These are phyloP conservation scores for Saccostrea cuccullata DNA, from an alignment of 1,140 invertebrate genomes.

Conservation along the genomic window DNA sequence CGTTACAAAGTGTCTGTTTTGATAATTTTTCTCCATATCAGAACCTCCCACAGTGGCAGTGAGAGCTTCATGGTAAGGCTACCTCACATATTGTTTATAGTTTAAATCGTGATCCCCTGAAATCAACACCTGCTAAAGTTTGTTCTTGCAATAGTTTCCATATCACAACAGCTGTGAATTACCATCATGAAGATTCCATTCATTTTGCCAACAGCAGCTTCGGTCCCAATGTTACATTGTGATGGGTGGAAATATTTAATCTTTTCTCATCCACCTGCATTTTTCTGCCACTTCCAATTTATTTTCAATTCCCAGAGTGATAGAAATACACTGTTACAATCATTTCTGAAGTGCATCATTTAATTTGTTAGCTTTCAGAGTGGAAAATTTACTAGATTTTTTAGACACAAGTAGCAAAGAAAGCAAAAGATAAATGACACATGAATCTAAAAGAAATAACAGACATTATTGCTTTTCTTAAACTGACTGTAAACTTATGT, in stretches of 20 bases:
- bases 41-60: constrained; percentile 16
- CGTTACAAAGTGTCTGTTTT: constrained; percentile 22
- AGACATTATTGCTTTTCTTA: background rate
- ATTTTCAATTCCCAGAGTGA: background rate
- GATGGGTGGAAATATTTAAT: constrained; percentile 25
- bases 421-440: background rate
- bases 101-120: constrained; percentile 26
- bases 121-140: constrained; percentile 23
- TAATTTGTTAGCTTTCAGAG: background rate
- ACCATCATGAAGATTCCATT: constrained; percentile 1
- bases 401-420: background rate
- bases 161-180: constrained; percentile 26
- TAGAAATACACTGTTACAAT: background rate
- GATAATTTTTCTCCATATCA: constrained; percentile 27
- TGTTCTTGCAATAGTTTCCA: constrained; percentile 33
- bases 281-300: constrained; percentile 28
- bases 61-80: background rate
- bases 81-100: constrained; percentile 24
- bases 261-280: constrained; percentile 8
- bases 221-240: background rate
- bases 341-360: constrained; percentile 23
- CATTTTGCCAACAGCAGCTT: constrained; percentile 14
- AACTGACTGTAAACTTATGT: background rate
- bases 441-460: background rate
- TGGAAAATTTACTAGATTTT: background rate